These are phyloP conservation scores for Leiothrix lutea DNA, from an alignment of 2,113 vertebrate species.

Conservation along the genomic window DNA sequence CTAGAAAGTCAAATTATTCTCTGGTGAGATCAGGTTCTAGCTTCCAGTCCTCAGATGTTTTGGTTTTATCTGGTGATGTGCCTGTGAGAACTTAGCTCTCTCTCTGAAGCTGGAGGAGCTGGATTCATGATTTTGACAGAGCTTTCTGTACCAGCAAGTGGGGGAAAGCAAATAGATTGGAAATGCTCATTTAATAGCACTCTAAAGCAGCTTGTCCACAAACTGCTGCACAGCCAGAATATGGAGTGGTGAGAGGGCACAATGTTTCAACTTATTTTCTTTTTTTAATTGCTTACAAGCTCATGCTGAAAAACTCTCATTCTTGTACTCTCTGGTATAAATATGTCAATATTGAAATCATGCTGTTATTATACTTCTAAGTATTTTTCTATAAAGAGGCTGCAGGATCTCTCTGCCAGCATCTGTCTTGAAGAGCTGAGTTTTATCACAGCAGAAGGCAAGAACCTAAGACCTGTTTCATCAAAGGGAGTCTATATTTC, in stretches of 20 bases:
- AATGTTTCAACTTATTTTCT: background rate
- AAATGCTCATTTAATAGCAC: background rate
- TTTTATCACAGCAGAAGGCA: background rate
- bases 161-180: background rate
- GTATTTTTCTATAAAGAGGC: background rate
- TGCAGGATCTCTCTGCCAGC: background rate
- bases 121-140: background rate
- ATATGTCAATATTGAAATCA: constrained; percentile 17
- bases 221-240: background rate
- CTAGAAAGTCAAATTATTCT: background rate
- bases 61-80: background rate
- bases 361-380: background rate
- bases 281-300: background rate
- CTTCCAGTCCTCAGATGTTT: background rate
- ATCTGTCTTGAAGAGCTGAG: background rate
- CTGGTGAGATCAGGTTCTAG: background rate
- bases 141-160: background rate
- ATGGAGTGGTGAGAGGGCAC: background rate
- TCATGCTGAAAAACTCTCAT: background rate
- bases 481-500: background rate
- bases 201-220: background rate
- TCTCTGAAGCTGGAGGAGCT: background rate
- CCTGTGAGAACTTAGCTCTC: background rate
- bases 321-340: background rate
- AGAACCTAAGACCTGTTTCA: background rate